Conservation (phyloP, 2,888 invertebrate genomes). For the Priapulus caudatus region DNA sequence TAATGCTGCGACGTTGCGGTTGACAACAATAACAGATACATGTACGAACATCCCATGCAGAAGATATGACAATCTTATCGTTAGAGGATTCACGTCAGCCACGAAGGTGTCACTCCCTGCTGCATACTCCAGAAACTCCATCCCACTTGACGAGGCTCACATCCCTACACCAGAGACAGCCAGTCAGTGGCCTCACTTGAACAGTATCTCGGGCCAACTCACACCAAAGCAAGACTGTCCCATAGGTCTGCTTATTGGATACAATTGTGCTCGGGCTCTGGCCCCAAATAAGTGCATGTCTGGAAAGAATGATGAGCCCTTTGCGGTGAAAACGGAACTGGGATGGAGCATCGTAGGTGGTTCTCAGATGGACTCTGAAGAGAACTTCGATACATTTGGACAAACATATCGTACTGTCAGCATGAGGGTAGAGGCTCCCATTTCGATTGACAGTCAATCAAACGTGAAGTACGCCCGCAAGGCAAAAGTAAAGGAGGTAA, state of each 20-base stretch:
- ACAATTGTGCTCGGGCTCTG: conserved; percentile 12
- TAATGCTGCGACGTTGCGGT: neutral
- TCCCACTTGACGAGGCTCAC: neutral
- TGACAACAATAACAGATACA: neutral
- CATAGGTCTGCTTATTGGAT: neutral
- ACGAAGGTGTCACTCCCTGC: neutral
- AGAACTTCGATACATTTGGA: no score
- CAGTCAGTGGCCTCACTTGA: neutral
- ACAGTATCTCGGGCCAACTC: neutral
- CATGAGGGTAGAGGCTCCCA: no score
- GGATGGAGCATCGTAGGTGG: conserved; percentile 17
- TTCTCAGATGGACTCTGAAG: no score
- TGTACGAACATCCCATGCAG: neutral
- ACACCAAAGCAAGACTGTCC: neutral
- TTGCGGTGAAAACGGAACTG: conserved; percentile 11
- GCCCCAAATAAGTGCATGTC: conserved; percentile 13
- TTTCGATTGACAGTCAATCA: no score
- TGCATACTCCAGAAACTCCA: neutral
- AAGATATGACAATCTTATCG: no score
- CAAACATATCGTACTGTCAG: no score
- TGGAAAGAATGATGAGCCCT: conserved; percentile 12
- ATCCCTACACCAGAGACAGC: neutral
- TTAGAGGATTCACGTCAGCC: neutral
- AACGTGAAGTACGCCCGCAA: no score
- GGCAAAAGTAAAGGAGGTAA: no score